Conservation (phyloP, 1,140 invertebrate species). For the Anagrus nilaparvatae region DNA sequence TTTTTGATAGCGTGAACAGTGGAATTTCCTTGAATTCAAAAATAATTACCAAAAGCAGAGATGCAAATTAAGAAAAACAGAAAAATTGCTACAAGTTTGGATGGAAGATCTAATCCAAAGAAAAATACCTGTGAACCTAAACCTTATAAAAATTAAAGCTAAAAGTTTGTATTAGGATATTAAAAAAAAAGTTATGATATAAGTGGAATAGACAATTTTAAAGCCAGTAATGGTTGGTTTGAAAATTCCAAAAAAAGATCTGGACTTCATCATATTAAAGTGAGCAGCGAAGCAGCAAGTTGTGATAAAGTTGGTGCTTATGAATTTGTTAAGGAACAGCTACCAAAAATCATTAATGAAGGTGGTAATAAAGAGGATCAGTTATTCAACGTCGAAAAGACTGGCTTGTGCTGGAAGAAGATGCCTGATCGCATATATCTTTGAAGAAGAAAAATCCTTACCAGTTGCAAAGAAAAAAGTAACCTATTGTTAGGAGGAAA, state of each 20-base stretch:
- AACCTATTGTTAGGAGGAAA: slow-evolving; percentile 37
- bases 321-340: slow-evolving; percentile 24
- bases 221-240: slow-evolving; percentile 33
- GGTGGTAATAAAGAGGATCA: slow-evolving; percentile 30
- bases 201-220: too few species aligned
- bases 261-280: slow-evolving; percentile 27
- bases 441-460: slow-evolving; percentile 29
- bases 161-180: too few species aligned
- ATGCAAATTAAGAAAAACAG: too few species aligned
- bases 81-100: too few species aligned
- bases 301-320: slow-evolving; percentile 27
- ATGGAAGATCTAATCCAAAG: too few species aligned
- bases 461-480: slow-evolving; percentile 37
- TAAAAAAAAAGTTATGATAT: too few species aligned
- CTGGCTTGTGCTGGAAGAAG: slow-evolving; percentile 39
- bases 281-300: slow-evolving; percentile 29
- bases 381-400: slow-evolving; percentile 23
- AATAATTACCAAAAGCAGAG: too few species aligned
- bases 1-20: too few species aligned
- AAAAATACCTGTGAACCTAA: too few species aligned
- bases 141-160: too few species aligned
- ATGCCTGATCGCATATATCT: slow-evolving; percentile 37
- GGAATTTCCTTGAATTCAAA: too few species aligned
- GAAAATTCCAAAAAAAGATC: slow-evolving; percentile 28
- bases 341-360: slow-evolving; percentile 32